These are phyloP conservation scores for Lophotriccus pileatus DNA, from an alignment of 2,797 vertebrate species.

Conservation along the genomic window DNA sequence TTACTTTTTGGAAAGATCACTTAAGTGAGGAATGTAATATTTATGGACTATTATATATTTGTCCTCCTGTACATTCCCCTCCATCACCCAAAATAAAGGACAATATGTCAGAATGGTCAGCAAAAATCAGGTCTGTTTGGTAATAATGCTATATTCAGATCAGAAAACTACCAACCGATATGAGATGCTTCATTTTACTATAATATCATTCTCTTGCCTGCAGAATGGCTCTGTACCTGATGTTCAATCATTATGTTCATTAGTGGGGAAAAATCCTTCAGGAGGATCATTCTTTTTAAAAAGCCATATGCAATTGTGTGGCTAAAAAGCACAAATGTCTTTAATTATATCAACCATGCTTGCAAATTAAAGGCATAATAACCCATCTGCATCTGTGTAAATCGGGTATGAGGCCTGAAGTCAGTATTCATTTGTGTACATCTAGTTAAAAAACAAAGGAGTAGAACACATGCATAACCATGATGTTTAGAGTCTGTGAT, in stretches of 20 bases:
- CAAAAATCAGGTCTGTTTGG: neutral
- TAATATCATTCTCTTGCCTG: neutral
- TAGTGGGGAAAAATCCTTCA: conserved; percentile 21
- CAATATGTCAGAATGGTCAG: neutral
- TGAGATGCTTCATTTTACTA: neutral
- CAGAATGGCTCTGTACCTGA: neutral
- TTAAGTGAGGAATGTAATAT: neutral
- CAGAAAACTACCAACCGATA: neutral
- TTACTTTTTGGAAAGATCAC: neutral
- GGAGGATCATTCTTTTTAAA: neutral
- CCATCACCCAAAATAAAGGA: neutral
- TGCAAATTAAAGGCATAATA: conserved; percentile 41
- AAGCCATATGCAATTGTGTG: neutral
- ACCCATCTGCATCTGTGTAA: neutral
- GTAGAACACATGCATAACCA: neutral
- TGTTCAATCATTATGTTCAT: conserved; percentile 17
- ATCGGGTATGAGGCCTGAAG: neutral
- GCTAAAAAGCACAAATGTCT: conserved; percentile 37
- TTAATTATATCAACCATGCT: conserved; percentile 14
- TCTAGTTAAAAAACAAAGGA: neutral
- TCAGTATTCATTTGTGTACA: neutral
- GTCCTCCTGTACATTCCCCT: neutral
- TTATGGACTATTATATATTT: neutral
- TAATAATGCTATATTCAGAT: neutral
- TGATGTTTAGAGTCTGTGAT: neutral